A percentile compares a stretch with the other conserved stretches of the same genome.
phyloP scores from a whole-genome alignment of 2,113 vertebrate species.

The Trichomycterus rosablanca region DNA sequence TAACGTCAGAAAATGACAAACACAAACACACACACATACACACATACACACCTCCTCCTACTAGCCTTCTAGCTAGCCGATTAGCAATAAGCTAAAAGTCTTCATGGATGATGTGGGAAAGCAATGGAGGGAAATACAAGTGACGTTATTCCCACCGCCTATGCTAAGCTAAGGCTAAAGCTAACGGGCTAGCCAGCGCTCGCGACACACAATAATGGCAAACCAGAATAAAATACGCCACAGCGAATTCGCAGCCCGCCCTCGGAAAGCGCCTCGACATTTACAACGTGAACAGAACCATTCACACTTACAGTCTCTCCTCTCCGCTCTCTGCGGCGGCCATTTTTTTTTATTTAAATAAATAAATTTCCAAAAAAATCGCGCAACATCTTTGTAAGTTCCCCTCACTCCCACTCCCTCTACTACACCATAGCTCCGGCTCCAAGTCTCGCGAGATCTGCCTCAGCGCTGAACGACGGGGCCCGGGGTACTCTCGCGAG shows the following conservation, averaged over 20 bases:
- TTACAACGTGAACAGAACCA: conserved; percentile 51
- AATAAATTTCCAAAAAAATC: conserved; percentile 74
- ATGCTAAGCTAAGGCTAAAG: conserved; percentile 41
- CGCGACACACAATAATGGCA: conserved; percentile 52
- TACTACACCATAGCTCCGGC: conserved; percentile 51
- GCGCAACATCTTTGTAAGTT: conserved; percentile 69
- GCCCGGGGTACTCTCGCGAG: conserved; percentile 50
- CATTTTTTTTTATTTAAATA: conserved; percentile 79
- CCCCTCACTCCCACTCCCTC: conserved; percentile 48
- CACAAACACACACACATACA: background rate
- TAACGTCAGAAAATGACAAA: conserved; percentile 47
- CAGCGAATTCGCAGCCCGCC: conserved; percentile 35
- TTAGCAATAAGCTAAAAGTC: conserved; percentile 39
- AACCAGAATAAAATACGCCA: conserved; percentile 52
- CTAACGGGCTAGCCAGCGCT: conserved; percentile 55
- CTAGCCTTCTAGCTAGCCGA: conserved; percentile 23
- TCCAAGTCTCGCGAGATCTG: conserved; percentile 61
- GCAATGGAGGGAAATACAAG: conserved; percentile 56
- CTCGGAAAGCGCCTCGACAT: conserved; percentile 31
- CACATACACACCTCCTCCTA: conserved; percentile 47
- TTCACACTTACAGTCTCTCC: conserved; percentile 74
- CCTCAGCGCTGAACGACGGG: background rate
- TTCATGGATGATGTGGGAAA: conserved; percentile 52
- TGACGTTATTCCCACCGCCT: conserved; percentile 72
- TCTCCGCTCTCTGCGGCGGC: conserved; percentile 78